phyloP scores from a whole-genome alignment of 1,140 invertebrate genomes.

The Telenomus remus region DNA sequence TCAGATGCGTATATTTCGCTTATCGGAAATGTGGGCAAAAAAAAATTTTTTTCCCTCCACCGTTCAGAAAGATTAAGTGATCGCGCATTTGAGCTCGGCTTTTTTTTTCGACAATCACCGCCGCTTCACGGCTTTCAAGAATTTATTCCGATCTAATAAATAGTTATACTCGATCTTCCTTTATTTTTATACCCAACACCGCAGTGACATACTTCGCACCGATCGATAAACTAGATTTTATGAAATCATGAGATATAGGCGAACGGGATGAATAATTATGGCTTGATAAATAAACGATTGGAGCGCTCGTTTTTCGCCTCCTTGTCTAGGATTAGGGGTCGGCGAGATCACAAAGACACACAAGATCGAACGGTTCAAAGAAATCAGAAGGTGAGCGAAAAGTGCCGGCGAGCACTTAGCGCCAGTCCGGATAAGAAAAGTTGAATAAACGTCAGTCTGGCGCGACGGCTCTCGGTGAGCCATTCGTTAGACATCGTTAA shows the following conservation, averaged over 20 bases:
- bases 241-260: conserved; percentile 23
- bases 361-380: conserved; percentile 16
- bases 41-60: too few species aligned
- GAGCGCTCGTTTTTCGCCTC: neutral
- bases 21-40: too few species aligned
- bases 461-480: conserved; percentile 14
- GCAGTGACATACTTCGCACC: conserved; percentile 1
- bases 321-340: conserved; percentile 18
- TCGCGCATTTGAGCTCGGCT: too few species aligned
- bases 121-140: neutral
- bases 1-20: too few species aligned
- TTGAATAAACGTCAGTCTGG: conserved; percentile 34
- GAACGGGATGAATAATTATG: conserved; percentile 21
- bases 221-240: conserved; percentile 24
- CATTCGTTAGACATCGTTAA: conserved; percentile 34
- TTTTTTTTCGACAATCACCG: neutral
- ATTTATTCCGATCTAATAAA: conserved; percentile 11
- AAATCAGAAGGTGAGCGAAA: conserved; percentile 36
- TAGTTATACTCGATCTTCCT: neutral
- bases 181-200: conserved; percentile 6
- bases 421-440: conserved; percentile 25
- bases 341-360: conserved; percentile 32
- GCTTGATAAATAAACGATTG: conserved; percentile 12
- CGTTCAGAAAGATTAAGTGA: too few species aligned
- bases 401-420: conserved; percentile 20